phyloP scores from a whole-genome alignment of 2,113 vertebrate species.

The Amazona vittata region DNA sequence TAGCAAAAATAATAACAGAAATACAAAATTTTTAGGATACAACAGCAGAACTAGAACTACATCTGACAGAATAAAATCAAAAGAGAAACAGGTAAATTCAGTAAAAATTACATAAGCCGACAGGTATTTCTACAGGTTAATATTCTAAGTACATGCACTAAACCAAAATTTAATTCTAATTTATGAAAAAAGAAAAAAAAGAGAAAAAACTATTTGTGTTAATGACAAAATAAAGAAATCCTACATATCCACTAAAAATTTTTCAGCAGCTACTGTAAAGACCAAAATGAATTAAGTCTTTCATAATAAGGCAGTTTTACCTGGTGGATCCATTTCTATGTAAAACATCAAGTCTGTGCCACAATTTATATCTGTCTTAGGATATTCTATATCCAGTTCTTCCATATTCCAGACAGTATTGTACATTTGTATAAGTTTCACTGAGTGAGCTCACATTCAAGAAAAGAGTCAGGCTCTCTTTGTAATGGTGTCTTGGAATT shows the following conservation, averaged over 20 bases:
- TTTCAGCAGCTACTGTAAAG: slow-evolving; percentile 50
- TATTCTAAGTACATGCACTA: slow-evolving; percentile 46
- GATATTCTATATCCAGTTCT: slow-evolving; percentile 81
- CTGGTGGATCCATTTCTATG: slow-evolving; percentile 88
- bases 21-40: neutral
- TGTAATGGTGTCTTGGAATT: slow-evolving; percentile 83
- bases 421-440: slow-evolving; percentile 80
- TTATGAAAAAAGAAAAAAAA: slow-evolving; percentile 1
- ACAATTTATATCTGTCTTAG: slow-evolving; percentile 80
- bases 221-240: slow-evolving; percentile 54
- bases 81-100: slow-evolving; percentile 44
- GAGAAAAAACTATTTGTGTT: neutral
- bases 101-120: slow-evolving; percentile 51
- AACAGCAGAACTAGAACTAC: slow-evolving; percentile 11
- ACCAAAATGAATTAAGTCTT: slow-evolving; percentile 67
- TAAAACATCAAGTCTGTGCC: slow-evolving; percentile 84
- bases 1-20: slow-evolving; percentile 15
- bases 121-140: slow-evolving; percentile 51
- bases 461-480: slow-evolving; percentile 77
- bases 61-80: slow-evolving; percentile 53
- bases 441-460: slow-evolving; percentile 73
- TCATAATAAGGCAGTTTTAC: slow-evolving; percentile 76
- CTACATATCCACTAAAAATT: slow-evolving; percentile 13
- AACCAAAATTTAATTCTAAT: slow-evolving; percentile 37
- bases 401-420: slow-evolving; percentile 78